Conservation (phyloP, 2,113 vertebrate species). For the Acanthochromis polyacanthus region DNA sequence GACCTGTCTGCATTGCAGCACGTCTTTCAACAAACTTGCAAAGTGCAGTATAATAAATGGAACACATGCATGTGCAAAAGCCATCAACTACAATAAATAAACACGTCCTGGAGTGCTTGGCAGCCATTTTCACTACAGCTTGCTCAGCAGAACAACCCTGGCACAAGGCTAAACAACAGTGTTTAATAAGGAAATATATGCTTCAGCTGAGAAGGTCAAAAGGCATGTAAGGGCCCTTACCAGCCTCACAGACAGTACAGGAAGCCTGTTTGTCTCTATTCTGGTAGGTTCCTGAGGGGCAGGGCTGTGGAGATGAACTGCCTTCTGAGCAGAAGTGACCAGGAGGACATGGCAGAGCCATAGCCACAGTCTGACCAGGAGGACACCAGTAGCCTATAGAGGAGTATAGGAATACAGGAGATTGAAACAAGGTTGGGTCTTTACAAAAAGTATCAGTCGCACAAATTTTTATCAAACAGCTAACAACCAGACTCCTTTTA, state of each 20-base stretch:
- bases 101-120: background rate
- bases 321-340: conserved; percentile 84
- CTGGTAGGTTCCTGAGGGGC: conserved; percentile 85
- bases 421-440: background rate
- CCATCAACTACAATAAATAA: conserved; percentile 7
- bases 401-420: background rate
- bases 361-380: conserved; percentile 76
- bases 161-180: background rate
- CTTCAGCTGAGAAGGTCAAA: background rate
- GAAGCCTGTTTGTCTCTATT: conserved; percentile 75
- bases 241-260: conserved; percentile 82
- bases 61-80: background rate
- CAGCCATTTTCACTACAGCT: background rate
- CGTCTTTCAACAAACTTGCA: background rate
- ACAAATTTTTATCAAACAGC: background rate
- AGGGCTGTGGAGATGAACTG: conserved; percentile 80
- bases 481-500: background rate
- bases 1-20: background rate
- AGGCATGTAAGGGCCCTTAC: conserved; percentile 51
- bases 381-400: conserved; percentile 86
- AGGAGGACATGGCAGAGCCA: conserved; percentile 80
- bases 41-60: conserved; percentile 7
- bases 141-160: conserved; percentile 10
- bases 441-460: background rate
- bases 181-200: conserved; percentile 1